Percentiles rank a stretch among this genome's conserved stretches.
Evolutionary conservation across 92 coral and sea anemone species (phyloP).

Genomic region (Scolanthus callimorphus): DNA sequence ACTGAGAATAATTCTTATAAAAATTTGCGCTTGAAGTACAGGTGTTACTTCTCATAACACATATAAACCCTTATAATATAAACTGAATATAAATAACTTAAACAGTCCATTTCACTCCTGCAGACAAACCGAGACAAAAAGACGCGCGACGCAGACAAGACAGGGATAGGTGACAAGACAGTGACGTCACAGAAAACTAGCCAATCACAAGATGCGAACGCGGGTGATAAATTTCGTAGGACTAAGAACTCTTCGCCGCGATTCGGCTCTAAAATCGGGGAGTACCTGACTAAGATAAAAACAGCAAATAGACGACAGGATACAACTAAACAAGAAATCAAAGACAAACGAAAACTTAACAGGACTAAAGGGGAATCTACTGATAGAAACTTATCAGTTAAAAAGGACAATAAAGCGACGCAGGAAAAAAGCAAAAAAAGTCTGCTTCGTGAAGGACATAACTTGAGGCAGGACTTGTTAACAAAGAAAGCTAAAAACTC

Average conservation of each 20-base stretch:
- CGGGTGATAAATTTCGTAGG: constrained; percentile 34
- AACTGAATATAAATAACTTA: neutral
- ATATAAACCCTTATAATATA: no score
- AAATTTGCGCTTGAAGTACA: no score
- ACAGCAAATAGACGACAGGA: constrained; percentile 5
- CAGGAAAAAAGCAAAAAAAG: neutral
- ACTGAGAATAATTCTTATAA: no score
- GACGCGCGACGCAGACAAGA: neutral
- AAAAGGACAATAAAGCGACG: neutral
- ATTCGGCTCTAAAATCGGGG: constrained; percentile 41
- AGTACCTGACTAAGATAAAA: constrained; percentile 42
- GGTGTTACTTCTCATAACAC: no score
- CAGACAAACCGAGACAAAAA: constrained; percentile 17
- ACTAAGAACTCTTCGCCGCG: constrained; percentile 35
- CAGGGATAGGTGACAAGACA: neutral
- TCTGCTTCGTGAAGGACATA: neutral
- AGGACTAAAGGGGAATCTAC: neutral
- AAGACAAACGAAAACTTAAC: neutral
- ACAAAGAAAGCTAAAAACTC: neutral
- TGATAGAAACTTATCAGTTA: constrained; percentile 2
- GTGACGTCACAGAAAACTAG: constrained; percentile 13
- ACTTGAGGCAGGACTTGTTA: neutral
- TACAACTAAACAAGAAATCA: neutral
- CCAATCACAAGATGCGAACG: constrained; percentile 41
- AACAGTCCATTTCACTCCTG: neutral